Percentiles rank a stretch among this genome's conserved stretches.
phyloP scores from a whole-genome alignment of 1,140 invertebrate species.

The Drosophila oshimai region DNA sequence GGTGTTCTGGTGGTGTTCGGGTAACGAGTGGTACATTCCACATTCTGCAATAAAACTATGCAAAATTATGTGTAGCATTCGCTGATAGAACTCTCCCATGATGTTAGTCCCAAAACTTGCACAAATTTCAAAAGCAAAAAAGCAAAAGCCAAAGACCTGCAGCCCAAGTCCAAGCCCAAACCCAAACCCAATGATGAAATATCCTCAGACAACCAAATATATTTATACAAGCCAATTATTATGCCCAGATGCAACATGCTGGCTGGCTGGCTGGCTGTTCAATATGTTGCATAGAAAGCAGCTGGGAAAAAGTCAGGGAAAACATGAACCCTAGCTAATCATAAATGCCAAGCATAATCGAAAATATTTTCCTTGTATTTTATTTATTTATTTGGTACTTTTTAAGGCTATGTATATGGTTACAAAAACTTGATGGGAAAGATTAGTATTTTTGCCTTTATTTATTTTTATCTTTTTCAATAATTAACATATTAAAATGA shows the following conservation, averaged over 20 bases:
- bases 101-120: constrained; percentile 21
- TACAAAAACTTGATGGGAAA: no score
- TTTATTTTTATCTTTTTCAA: no score
- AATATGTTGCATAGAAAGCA: constrained; percentile 64
- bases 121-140: constrained; percentile 12
- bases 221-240: constrained; percentile 63
- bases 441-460: no score
- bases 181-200: constrained; percentile 47
- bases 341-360: constrained; percentile 53
- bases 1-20: constrained; percentile 22
- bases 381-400: not conserved
- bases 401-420: no score
- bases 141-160: not conserved
- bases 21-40: constrained; percentile 51
- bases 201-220: constrained; percentile 10
- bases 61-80: constrained; percentile 77
- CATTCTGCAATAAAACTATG: constrained; percentile 74
- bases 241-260: constrained; percentile 61
- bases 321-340: constrained; percentile 56
- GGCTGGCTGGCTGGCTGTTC: no score
- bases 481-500: no score
- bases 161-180: not conserved
- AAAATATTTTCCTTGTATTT: not conserved
- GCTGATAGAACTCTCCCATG: constrained; percentile 45
- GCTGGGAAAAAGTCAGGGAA: constrained; percentile 30